Base-by-base conservation (phyloP, 2,113 vertebrate genomes). In the Bungarus multicinctus region DNA sequence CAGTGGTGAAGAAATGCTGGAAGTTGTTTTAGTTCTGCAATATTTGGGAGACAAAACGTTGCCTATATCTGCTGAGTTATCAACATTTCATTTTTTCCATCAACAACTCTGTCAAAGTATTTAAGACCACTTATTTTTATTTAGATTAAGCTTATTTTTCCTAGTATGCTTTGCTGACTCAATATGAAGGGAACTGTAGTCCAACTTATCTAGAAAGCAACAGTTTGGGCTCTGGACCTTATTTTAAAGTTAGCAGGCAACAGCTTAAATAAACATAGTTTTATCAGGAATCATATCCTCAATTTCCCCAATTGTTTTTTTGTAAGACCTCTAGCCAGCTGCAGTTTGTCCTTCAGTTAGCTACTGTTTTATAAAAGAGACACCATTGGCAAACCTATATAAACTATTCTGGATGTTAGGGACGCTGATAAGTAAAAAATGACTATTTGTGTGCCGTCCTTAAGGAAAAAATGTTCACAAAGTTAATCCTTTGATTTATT, bases 231-330 rank as follows among this genome's bases (percentile, higher is more conserved):
- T 96, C 93, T 92, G 95, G 86, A 94, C 89, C 93, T 94, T 97
- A 94, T 47, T 96, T 94, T 94, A 90, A 52, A 93, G 97, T 97
- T 97, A 96, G 97, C 96, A 98, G 54, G 97, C 95, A 97, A 97
- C 94, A n/a, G 20, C 27, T 74, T 85, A 91, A 96, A 96, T 95
- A 97, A 97, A 95, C 0, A 30, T 95, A 53, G 64, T 53, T 95
- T 92, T 9, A 85, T 96, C 96, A 96, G 95, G 97, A 94, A 93
- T 97, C 95, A 94, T 50, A 92, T 20, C 18, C 7, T 93, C 94
- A 94, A 93, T 87, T 94, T 92, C 90, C 39, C 91, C 92, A 52
- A 47, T 1, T n/a, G 34, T 3, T 30, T 69, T 53, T 91, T 10
- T 92, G 89, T 27, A 57, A 3, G 58, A 47, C n/a, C 60, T 91